Base-by-base conservation (phyloP, 2,113 vertebrate species). In the Tinamus guttatus region DNA sequence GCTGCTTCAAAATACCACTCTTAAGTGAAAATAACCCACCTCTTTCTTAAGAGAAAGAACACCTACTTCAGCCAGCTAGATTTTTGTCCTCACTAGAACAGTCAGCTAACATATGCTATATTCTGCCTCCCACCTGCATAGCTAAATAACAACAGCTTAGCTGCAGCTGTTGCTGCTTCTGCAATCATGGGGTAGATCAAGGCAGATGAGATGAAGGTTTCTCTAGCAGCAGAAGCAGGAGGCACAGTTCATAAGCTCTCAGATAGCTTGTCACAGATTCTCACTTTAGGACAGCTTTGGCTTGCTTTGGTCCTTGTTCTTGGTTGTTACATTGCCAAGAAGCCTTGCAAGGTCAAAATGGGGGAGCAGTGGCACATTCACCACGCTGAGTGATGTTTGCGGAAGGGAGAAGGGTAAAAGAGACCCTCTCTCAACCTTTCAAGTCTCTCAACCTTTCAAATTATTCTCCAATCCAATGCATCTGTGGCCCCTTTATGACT, bases 301-400 rank as follows among this genome's bases (percentile, higher is more conserved):
- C 18, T 18, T 47, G 38, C 7, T 87, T 70, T 52, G 4, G 16
- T 74, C 56, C 52, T 81, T 16, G 9, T 28, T 70, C 30, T 65
- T 58, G 28, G 7, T 75, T 58, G 9, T 67, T 56, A 62, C 11
- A 9, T 85, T 74, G 28, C 51, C 78, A 34, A 77, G 43, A 87
- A 65, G 22, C 3, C 18, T 30, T 49, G 11, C 28, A 75, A 54
- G 13, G 24, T 24, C 30, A 34, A 92, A 88, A 45, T 5, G 18
- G 15, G 13, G 34, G 11, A 78, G 11, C 0, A 0, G 81, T 19
- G 5, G 21, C 41, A 25, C 9, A 21, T 0, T 43, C 45, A 22
- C 9, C 11, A 11, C 8, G 9, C 25, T 7, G 9, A 38, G 10
- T 34, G 25, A 15, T 58, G 13, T 20, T 43, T 40, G 14, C n/a